Conservation (phyloP, 2,113 vertebrate species). For the Anser brachyrhynchus region DNA sequence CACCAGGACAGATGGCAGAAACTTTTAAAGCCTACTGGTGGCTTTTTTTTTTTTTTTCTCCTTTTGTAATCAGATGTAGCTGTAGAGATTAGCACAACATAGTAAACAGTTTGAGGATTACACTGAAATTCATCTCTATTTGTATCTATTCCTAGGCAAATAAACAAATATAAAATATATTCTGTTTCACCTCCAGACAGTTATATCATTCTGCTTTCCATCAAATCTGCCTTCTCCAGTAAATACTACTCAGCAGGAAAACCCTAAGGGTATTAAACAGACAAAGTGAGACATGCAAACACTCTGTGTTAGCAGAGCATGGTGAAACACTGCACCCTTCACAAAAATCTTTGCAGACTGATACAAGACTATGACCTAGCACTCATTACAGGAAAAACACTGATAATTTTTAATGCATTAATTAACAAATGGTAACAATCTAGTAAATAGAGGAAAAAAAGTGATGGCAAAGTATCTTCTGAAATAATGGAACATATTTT, state of each 20-base stretch:
- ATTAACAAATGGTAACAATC: not conserved
- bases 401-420: not conserved
- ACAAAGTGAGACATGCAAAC: not conserved
- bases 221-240: not conserved
- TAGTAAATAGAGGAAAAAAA: not conserved
- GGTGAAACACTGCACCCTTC: not conserved
- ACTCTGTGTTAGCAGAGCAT: not conserved
- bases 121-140: not conserved
- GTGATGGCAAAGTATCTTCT: not conserved
- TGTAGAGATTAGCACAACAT: conserved; percentile 9
- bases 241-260: not conserved
- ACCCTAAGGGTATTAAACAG: not conserved
- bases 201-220: not conserved
- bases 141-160: not conserved
- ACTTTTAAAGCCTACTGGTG: conserved; percentile 23
- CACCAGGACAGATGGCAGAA: conserved; percentile 30
- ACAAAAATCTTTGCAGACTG: not conserved
- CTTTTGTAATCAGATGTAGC: conserved; percentile 37
- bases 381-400: not conserved
- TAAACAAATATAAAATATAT: not conserved
- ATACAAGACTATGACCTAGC: not conserved
- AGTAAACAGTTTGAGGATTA: conserved; percentile 18
- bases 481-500: not conserved
- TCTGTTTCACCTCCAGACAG: not conserved
- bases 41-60: not conserved